Conservation (phyloP, 2,888 invertebrate genomes). For the Hermaeophaga mercurialis region DNA sequence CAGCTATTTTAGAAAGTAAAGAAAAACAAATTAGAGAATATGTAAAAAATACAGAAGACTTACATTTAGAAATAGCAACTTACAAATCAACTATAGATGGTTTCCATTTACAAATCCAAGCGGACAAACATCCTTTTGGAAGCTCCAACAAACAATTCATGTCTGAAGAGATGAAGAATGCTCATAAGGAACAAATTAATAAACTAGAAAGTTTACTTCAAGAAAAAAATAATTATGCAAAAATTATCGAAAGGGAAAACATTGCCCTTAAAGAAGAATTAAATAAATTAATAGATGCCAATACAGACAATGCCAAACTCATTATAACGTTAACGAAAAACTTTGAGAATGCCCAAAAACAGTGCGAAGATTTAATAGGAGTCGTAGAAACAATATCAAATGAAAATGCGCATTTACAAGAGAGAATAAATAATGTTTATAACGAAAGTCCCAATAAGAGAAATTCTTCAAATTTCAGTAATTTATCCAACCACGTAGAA, state of each 20-base stretch:
- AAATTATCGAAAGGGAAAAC: conserved; percentile 41
- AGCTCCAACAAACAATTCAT: conserved; percentile 41
- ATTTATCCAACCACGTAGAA: conserved; percentile 39
- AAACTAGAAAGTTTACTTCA: conserved; percentile 44
- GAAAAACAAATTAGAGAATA: conserved; percentile 38
- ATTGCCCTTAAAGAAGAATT: conserved; percentile 40
- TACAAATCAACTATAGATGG: conserved; percentile 46
- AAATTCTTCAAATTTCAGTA: conserved; percentile 14
- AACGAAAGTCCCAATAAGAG: not conserved
- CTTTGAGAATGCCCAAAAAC: conserved; percentile 46
- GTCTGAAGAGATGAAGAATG: conserved; percentile 45
- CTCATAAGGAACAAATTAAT: conserved; percentile 43
- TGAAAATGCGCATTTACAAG: conserved; percentile 49
- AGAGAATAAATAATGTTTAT: conserved; percentile 27
- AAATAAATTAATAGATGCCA: conserved; percentile 37
- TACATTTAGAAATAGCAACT: conserved; percentile 44
- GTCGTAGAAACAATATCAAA: conserved; percentile 44
- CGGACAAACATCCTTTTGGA: conserved; percentile 44
- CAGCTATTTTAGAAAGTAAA: conserved; percentile 31
- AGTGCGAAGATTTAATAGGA: conserved; percentile 46
- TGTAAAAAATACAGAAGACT: conserved; percentile 38
- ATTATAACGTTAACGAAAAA: conserved; percentile 41
- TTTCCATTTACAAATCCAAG: conserved; percentile 44
- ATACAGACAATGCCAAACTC: conserved; percentile 40
- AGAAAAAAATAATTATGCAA: conserved; percentile 40